Evolutionary conservation across 2,888 invertebrate genomes (phyloP).

Genomic region (Agonopterix alstromeriana): DNA sequence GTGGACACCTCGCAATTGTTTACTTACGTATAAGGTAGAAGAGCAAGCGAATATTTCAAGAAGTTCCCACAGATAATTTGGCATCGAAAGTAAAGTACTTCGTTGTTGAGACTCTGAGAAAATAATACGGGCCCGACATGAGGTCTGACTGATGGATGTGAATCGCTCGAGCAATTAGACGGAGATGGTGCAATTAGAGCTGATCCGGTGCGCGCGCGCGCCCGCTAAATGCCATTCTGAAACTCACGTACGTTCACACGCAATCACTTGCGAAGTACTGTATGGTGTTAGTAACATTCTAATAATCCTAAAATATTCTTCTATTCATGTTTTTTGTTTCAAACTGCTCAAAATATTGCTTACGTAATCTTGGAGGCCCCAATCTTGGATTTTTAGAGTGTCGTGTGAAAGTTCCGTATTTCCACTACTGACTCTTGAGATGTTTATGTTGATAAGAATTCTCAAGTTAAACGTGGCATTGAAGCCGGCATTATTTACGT

Average conservation of each 20-base stretch:
- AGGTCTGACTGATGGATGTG: conserved; percentile 34
- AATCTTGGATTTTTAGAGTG: conserved; percentile 17
- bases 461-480: no score
- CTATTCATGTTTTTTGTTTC: no score
- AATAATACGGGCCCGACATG: conserved; percentile 26
- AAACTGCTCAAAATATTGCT: neutral
- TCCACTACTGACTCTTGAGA: conserved; percentile 16
- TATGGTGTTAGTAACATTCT: neutral
- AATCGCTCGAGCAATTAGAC: conserved; percentile 35
- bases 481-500: conserved; percentile 5
- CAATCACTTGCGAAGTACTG: conserved; percentile 7
- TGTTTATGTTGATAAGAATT: neutral
- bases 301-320: no score
- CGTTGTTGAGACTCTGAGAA: conserved; percentile 20
- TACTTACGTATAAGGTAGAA: no score
- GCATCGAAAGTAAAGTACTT: conserved; percentile 8
- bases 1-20: no score
- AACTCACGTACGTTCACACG: conserved; percentile 19
- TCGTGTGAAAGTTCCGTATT: conserved; percentile 33
- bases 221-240: conserved; percentile 22
- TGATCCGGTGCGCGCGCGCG: conserved; percentile 26
- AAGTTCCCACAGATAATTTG: neutral
- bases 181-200: conserved; percentile 38
- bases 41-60: neutral
- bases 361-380: conserved; percentile 3